These are phyloP conservation scores for Mesochorus sp. DNA, from an alignment of 2,888 invertebrate genomes.

Conservation along the genomic window DNA sequence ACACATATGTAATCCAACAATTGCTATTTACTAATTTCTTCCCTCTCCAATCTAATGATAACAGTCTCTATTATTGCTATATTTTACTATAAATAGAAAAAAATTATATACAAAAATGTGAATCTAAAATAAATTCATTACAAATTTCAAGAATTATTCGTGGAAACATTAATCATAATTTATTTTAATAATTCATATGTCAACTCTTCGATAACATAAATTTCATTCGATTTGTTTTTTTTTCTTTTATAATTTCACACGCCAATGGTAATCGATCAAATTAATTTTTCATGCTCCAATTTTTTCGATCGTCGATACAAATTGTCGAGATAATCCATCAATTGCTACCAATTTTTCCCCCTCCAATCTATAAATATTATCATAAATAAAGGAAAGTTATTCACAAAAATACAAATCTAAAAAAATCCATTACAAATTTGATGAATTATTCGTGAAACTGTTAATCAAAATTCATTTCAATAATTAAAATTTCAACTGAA, in stretches of 20 bases:
- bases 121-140: not conserved
- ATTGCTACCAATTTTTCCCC: not conserved
- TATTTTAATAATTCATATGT: not conserved
- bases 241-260: not conserved
- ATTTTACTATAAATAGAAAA: not conserved
- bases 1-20: not conserved
- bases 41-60: not conserved
- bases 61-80: not conserved
- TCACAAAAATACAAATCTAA: not conserved
- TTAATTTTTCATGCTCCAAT: not conserved
- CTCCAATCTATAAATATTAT: not conserved
- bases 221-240: not conserved
- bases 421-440: not conserved
- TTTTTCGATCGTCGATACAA: constrained; percentile 1
- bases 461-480: not conserved
- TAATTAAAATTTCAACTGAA: not conserved
- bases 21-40: not conserved
- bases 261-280: not conserved
- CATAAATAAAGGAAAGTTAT: not conserved
- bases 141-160: constrained; percentile 4
- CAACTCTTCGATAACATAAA: no score
- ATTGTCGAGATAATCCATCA: no score
- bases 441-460: constrained; percentile 29
- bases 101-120: not conserved
- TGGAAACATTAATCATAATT: constrained; percentile 17